Base-by-base conservation (phyloP, 2,888 invertebrate genomes). In the Ectropis crepuscularia region DNA sequence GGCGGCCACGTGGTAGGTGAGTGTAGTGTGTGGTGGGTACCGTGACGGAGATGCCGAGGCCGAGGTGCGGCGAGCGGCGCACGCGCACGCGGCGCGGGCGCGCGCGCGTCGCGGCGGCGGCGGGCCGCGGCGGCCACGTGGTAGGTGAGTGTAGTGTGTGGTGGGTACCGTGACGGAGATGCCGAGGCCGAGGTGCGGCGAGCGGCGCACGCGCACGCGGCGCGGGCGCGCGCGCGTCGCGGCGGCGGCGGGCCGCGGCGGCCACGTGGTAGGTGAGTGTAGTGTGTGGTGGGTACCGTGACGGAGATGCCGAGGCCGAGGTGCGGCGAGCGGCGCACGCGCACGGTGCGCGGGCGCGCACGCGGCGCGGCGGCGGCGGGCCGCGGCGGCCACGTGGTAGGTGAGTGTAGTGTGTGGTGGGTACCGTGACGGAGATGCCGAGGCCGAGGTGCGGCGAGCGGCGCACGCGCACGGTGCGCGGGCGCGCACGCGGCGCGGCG, bases 261-360 rank as follows among this genome's bases (percentile, higher is more conserved):
- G n/a, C n/a, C n/a, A n/a, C n/a, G n/a, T n/a, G 10, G 6, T 2
- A 47, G 36, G 16, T 28, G 11, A 48, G 41, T 1, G n/a, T n/a
- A 51, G 37, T n/a, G 11, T 9, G 38, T n/a, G 39, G 16, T 48
- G 78, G 77, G 85, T 78, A 96, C 96, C 60, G 97, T 97, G 72
- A 97, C 96, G 39, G 97, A 97, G 83, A 97, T 96, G 60, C 97
- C 97, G 55, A 97, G 94, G 0, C 97, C 97, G 79, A 97, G 96
- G 63, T 96, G 95, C n/a, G 95, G 94, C 72, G 95, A 95, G 79
- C 96, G 95, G 48, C 94, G 92, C 68, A 97, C 94, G 58, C 94
- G 93, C 69, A n/a, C n/a, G n/a, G n/a, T n/a, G n/a, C n/a, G n/a
- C n/a, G n/a, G n/a, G n/a, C n/a, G n/a, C n/a, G n/a, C n/a, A n/a